phyloP scores from a whole-genome alignment of 2,888 invertebrate species.

The Eupelmus urozonus region DNA sequence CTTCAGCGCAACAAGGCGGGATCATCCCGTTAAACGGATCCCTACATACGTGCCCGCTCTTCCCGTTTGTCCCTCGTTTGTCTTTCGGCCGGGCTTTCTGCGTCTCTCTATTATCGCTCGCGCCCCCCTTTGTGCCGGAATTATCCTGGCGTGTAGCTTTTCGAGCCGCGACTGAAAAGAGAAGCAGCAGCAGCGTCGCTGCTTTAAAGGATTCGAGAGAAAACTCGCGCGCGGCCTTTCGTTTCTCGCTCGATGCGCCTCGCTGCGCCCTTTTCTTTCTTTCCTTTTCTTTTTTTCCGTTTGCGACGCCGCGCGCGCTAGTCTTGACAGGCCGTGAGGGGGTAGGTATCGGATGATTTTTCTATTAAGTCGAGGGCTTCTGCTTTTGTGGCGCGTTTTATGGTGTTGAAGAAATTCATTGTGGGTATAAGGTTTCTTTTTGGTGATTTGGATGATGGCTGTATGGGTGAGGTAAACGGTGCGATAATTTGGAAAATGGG shows the following conservation, averaged over 20 bases:
- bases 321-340: neutral
- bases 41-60: constrained; percentile 59
- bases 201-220: constrained; percentile 52
- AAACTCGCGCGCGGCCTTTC: constrained; percentile 35
- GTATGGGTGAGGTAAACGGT: too few species aligned
- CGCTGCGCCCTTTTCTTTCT: neutral
- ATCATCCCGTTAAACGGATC: constrained; percentile 77
- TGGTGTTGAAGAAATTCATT: neutral
- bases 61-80: constrained; percentile 1
- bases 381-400: neutral
- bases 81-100: constrained; percentile 51
- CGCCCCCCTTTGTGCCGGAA: constrained; percentile 65
- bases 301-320: neutral
- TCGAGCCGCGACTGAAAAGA: neutral
- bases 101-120: constrained; percentile 56
- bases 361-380: constrained; percentile 37
- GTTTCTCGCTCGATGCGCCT: constrained; percentile 10
- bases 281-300: neutral
- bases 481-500: too few species aligned
- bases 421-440: neutral
- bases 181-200: constrained; percentile 13
- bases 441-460: too few species aligned
- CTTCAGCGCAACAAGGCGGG: constrained; percentile 60
- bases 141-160: constrained; percentile 60
- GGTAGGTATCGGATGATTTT: constrained; percentile 1